These are phyloP conservation scores for Parelbella ahira DNA, from an alignment of 2,888 invertebrate species.

Conservation along the genomic window DNA sequence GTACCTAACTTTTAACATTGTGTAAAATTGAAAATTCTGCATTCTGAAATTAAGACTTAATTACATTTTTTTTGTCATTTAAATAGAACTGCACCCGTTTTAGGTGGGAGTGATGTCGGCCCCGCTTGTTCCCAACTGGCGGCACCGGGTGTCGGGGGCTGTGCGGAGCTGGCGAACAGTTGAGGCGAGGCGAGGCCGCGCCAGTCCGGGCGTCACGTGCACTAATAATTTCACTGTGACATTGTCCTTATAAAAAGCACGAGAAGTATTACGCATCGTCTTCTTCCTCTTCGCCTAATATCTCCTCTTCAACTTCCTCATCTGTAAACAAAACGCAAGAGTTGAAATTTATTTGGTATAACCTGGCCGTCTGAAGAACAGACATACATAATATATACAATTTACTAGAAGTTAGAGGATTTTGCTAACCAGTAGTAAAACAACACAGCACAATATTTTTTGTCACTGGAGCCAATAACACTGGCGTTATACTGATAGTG, in stretches of 20 bases:
- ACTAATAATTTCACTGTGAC: constrained; percentile 80
- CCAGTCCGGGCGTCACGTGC: constrained; percentile 72
- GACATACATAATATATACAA: too few species aligned
- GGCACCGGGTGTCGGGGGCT: constrained; percentile 42
- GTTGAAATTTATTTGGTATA: too few species aligned
- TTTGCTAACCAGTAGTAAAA: too few species aligned
- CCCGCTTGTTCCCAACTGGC: constrained; percentile 74
- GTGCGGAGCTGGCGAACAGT: constrained; percentile 46
- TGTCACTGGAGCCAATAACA: too few species aligned
- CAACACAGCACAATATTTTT: too few species aligned
- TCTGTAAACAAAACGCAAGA: constrained; percentile 66
- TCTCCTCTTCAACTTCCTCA: constrained; percentile 75
- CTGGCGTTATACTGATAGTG: too few species aligned
- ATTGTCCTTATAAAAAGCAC: constrained; percentile 75
- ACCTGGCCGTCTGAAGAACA: too few species aligned
- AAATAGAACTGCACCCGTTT: constrained; percentile 78
- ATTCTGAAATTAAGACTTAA: constrained; percentile 69
- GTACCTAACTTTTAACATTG: constrained; percentile 69
- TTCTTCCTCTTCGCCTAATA: constrained; percentile 75
- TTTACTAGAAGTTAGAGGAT: too few species aligned
- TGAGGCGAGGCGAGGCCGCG: constrained; percentile 75
- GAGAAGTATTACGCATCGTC: constrained; percentile 79
- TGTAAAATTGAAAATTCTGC: constrained; percentile 68
- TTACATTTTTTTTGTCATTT: constrained; percentile 75
- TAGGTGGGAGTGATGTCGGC: constrained; percentile 73